These are phyloP conservation scores for Entomobrya multifasciata DNA, from an alignment of 2,888 invertebrate genomes.

Conservation along the genomic window DNA sequence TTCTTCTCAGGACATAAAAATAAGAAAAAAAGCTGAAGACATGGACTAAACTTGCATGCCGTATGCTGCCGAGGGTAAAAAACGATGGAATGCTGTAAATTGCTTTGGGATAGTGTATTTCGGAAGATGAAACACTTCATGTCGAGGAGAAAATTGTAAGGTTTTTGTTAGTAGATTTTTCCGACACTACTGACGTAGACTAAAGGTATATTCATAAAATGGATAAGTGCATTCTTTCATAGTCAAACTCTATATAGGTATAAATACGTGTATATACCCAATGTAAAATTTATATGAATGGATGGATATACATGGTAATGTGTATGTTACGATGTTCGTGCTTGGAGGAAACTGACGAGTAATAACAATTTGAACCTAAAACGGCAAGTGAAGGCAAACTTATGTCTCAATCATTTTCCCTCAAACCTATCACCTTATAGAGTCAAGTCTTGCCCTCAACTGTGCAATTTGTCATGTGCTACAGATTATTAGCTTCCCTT, in stretches of 20 bases:
- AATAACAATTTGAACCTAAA: slow-evolving; percentile 12
- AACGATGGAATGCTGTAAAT: slow-evolving; percentile 61
- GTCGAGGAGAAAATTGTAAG: slow-evolving; percentile 64
- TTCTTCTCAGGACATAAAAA: slow-evolving; percentile 40
- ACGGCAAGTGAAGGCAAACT: slow-evolving; percentile 48
- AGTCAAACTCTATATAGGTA: too few species aligned
- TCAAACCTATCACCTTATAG: slow-evolving; percentile 58
- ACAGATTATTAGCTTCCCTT: slow-evolving; percentile 62
- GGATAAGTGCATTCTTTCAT: too few species aligned
- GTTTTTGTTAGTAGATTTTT: slow-evolving; percentile 50
- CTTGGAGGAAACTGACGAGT: slow-evolving; percentile 33
- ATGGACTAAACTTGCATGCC: slow-evolving; percentile 19
- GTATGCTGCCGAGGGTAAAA: slow-evolving; percentile 35
- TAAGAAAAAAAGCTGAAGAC: slow-evolving; percentile 35
- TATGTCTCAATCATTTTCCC: slow-evolving; percentile 70
- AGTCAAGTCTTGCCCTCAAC: slow-evolving; percentile 63
- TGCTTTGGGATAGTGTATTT: slow-evolving; percentile 65
- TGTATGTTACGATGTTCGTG: slow-evolving; percentile 3
- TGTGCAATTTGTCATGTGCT: slow-evolving; percentile 66
- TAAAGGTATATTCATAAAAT: background rate
- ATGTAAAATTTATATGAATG: too few species aligned
- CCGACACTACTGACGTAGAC: slow-evolving; percentile 20
- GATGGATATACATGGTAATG: background rate
- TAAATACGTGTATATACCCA: too few species aligned
- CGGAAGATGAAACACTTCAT: slow-evolving; percentile 63